phyloP scores from a whole-genome alignment of 1,140 invertebrate genomes.

The Heliothis subflexa region DNA sequence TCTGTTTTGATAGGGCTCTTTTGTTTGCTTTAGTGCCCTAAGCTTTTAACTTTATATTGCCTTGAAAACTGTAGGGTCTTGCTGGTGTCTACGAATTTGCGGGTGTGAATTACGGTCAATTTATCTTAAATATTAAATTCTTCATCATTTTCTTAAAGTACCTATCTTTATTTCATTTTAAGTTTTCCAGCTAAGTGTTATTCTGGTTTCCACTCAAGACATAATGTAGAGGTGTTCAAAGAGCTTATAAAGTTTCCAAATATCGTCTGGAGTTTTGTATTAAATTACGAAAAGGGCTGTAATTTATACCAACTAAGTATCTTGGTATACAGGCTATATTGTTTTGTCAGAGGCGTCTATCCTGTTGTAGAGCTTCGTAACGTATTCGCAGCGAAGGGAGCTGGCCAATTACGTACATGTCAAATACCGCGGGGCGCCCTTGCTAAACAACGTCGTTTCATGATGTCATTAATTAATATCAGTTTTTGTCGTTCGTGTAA shows the following conservation, averaged over 20 bases:
- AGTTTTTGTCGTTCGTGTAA: slow-evolving; percentile 10
- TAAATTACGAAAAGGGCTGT: background rate
- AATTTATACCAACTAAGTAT: background rate
- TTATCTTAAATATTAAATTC: too few species aligned
- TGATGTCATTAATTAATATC: slow-evolving; percentile 41
- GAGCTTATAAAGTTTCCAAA: background rate
- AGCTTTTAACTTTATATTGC: background rate
- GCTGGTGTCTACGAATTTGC: too few species aligned
- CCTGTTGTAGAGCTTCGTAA: slow-evolving; percentile 9
- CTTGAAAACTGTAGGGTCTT: too few species aligned
- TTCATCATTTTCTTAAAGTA: too few species aligned
- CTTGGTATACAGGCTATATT: slow-evolving; percentile 5
- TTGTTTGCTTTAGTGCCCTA: background rate
- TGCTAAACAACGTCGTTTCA: slow-evolving; percentile 28
- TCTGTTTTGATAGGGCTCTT: background rate
- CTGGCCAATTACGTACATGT: slow-evolving; percentile 23
- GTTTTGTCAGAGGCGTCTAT: slow-evolving; percentile 9
- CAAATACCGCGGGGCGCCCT: slow-evolving; percentile 16
- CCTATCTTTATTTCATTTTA: background rate
- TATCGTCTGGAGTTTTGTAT: background rate
- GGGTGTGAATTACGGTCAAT: too few species aligned
- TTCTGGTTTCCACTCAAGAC: background rate
- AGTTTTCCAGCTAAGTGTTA: background rate
- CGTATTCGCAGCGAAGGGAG: background rate
- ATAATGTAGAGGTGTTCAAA: background rate